A percentile compares a stretch with the other conserved stretches of the same genome.
phyloP scores from a whole-genome alignment of 92 coral and sea anemone genomes.

The Pocillopora grandis region DNA sequence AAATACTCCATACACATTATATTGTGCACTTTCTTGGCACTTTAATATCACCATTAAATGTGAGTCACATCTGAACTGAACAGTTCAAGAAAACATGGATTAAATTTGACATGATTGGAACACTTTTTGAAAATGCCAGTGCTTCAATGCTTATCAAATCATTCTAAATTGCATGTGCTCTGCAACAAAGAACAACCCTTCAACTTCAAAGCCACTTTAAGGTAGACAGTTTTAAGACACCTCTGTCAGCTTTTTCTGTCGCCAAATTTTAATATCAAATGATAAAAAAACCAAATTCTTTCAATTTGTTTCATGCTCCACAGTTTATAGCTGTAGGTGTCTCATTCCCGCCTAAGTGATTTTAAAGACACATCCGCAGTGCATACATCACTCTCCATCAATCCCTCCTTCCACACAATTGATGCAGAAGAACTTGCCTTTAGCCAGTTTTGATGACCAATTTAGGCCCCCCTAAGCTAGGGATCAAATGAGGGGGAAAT shows the following conservation, averaged over 20 bases:
- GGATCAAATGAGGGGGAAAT: slow-evolving; percentile 96
- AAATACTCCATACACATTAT: neutral
- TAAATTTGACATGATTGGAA: neutral
- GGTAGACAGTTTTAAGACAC: slow-evolving; percentile 2
- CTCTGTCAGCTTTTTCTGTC: neutral
- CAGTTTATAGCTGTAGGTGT: neutral
- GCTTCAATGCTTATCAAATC: neutral
- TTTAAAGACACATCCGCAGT: neutral
- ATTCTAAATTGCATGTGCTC: neutral
- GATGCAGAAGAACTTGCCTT: slow-evolving; percentile 90
- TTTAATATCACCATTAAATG: no score
- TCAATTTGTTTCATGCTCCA: neutral
- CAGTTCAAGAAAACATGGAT: neutral
- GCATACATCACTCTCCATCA: slow-evolving; percentile 35
- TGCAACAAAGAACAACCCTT: neutral
- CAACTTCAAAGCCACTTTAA: slow-evolving; percentile 20
- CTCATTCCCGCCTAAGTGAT: neutral
- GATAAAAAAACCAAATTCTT: neutral
- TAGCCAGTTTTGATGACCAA: slow-evolving; percentile 90
- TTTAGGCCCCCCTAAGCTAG: slow-evolving; percentile 99
- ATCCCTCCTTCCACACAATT: slow-evolving; percentile 37
- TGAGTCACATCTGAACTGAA: neutral
- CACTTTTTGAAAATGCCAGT: no score
- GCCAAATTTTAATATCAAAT: neutral
- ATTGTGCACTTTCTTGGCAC: no score